phyloP scores from a whole-genome alignment of 2,113 vertebrate genomes.

The Macquaria ambigua region DNA sequence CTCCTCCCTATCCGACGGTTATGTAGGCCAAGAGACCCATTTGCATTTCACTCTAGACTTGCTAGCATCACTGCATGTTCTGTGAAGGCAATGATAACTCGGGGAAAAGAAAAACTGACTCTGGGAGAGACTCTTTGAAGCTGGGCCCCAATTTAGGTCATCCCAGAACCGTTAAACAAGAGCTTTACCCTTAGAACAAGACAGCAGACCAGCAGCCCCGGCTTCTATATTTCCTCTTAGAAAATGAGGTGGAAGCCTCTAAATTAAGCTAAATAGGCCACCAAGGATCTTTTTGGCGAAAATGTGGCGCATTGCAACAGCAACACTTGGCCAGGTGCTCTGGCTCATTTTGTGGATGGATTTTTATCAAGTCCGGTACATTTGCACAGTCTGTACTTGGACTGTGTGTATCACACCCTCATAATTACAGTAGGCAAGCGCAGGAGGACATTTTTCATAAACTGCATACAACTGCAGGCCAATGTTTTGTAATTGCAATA shows the following conservation, averaged over 20 bases:
- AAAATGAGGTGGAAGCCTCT: conserved; percentile 31
- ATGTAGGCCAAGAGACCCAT: conserved; percentile 81
- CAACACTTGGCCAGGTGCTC: conserved; percentile 41
- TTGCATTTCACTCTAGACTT: conserved; percentile 75
- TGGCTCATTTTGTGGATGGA: conserved; percentile 32
- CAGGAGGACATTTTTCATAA: conserved; percentile 16
- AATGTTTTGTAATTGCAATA: conserved; percentile 39
- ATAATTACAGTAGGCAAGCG: conserved; percentile 42
- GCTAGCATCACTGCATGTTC: conserved; percentile 59
- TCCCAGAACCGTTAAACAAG: conserved; percentile 64
- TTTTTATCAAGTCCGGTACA: conserved; percentile 15
- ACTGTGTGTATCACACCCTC: background rate
- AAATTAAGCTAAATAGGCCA: conserved; percentile 60
- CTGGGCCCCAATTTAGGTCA: conserved; percentile 77
- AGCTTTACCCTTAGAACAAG: conserved; percentile 64
- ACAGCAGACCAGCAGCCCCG: conserved; percentile 44
- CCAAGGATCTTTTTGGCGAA: conserved; percentile 37
- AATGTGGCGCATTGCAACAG: background rate
- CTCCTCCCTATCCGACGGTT: conserved; percentile 64
- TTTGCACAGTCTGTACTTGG: conserved; percentile 37
- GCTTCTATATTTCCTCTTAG: background rate
- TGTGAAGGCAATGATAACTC: conserved; percentile 61
- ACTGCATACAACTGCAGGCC: conserved; percentile 16
- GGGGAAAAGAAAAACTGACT: conserved; percentile 16
- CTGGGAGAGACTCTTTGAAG: conserved; percentile 68